Evolutionary conservation across 2,797 vertebrate genomes (phyloP), one percentile per base, ranked within the genome.

Genomic region (Chelon auratus): DNA sequence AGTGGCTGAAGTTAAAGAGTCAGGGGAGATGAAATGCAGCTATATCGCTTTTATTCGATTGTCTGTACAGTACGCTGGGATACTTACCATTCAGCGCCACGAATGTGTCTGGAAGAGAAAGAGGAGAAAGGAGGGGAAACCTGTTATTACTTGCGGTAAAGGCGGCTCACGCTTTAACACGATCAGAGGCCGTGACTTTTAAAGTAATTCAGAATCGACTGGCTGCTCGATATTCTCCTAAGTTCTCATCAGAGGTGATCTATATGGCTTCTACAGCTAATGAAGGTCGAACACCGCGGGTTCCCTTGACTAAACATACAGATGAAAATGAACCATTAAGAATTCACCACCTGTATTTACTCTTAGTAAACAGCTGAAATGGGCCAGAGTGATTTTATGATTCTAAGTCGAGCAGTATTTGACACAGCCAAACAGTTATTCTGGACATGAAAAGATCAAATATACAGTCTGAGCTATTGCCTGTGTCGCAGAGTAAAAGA

Each of bases 41-140:
- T 63, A 56, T 33, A 69, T 77, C 53, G 66, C 72, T 81, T 78
- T 84, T 76, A 76, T 87, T 62, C 79, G 69, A 91, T 87, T 88
- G 86, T 63, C 60, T 75, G 39, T 77, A 78, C 68, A 51, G 73
- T 64, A 43, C 11, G 78, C 61, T 63, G 63, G 78, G 52, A 78
- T 81, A 95, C 97, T 98, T 96, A 99, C 98, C 97, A 91, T 99
- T 99, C 91, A 99, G 94, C 24, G 98, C 98, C 96, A 99, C 97
- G 87, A 99, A 99, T 88, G 97, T 96, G 95, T 99, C 98, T 99
- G 95, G 68, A 90, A 92, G 95, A 94, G 91, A 91, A 84, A 18
- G 5, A 84, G 87, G 88, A 89, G 70, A 76, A 84, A 57, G 3
- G 20, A 76, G 72, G 68, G 60, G 63, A 80, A 75, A 86, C 9